Base-by-base conservation (phyloP, 2,797 vertebrate genomes). In the Spatula clypeata region DNA sequence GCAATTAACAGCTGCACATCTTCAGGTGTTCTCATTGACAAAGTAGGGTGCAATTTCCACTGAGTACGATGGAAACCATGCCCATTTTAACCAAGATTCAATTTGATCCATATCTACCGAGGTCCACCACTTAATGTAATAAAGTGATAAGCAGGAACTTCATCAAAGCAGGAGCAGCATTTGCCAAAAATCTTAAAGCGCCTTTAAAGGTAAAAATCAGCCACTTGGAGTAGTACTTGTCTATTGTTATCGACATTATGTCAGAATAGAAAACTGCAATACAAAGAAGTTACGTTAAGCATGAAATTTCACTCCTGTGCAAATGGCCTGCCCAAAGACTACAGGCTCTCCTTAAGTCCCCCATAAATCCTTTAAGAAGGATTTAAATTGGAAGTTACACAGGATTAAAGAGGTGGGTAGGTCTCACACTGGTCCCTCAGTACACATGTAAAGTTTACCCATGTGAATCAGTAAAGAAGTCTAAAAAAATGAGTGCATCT, bases 351-450 rank as follows among this genome's bases (percentile, higher is more conserved):
- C 44, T 26, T 49, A 86, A 81, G 18, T 31, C 36, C 55, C 34
- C 26, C 7, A 15, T 13, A 94, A 94, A 94, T 81, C 53, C 88
- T 70, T 81, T 90, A 81, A 67, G 60, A 8, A 82, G 82, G 79
- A 44, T 21, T 84, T 88, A 51, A 86, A 62, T 88, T 91, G 90
- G 32, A 88, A 60, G 23, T 64, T 70, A 49, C 3, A 84, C 29
- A 73, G 58, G 60, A 91, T 79, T 86, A 88, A 64, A 64, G 70
- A 64, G 42, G 51, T 55, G 11, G 38, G 55, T 31, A 79, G 66
- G 36, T 91, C 66, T 67, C 67, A 32, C n/a, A 66, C 26, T 53
- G 66, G 34, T 55, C 49, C 31, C 75, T 84, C 34, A 79, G 44
- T 18, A 69, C 14, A 70, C 27, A n/a, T 72, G 17, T 53, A 51